phyloP scores from a whole-genome alignment of 2,888 invertebrate species.

The Drosophila testacea region DNA sequence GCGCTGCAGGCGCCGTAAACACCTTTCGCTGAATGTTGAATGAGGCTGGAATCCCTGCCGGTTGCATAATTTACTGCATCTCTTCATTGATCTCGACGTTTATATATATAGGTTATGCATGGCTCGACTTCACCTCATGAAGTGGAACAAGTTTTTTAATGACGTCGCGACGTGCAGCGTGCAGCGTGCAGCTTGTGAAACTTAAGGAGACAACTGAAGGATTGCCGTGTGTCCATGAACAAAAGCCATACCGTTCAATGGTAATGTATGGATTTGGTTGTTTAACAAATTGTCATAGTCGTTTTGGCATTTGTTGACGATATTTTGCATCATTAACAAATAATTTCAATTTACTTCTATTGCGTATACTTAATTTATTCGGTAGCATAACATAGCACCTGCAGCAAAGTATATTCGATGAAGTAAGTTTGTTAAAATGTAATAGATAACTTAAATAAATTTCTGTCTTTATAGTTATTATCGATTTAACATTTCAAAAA shows the following conservation, averaged over 20 bases:
- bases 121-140: constrained; percentile 16
- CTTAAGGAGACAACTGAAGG: constrained; percentile 27
- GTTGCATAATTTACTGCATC: constrained; percentile 76
- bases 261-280: constrained; percentile 5
- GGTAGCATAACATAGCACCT: neutral
- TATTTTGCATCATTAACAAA: neutral
- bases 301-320: neutral
- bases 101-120: constrained; percentile 71
- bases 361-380: constrained; percentile 9
- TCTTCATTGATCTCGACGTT: constrained; percentile 71
- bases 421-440: neutral
- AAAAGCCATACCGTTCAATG: constrained; percentile 23
- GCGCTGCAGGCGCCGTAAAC: constrained; percentile 59
- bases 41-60: constrained; percentile 45
- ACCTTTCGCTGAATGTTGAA: constrained; percentile 61
- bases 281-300: constrained; percentile 1
- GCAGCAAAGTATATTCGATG: neutral
- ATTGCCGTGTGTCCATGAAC: constrained; percentile 24
- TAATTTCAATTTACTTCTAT: neutral
- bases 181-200: constrained; percentile 5
- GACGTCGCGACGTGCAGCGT: constrained; percentile 9
- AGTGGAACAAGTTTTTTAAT: constrained; percentile 51
- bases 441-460: neutral
- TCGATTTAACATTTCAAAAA: neutral
- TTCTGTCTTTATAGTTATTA: neutral